A percentile compares a stretch with the other conserved stretches of the same genome.
Evolutionary conservation across 1,140 invertebrate species (phyloP).

Genomic region (Oppia nitens): DNA sequence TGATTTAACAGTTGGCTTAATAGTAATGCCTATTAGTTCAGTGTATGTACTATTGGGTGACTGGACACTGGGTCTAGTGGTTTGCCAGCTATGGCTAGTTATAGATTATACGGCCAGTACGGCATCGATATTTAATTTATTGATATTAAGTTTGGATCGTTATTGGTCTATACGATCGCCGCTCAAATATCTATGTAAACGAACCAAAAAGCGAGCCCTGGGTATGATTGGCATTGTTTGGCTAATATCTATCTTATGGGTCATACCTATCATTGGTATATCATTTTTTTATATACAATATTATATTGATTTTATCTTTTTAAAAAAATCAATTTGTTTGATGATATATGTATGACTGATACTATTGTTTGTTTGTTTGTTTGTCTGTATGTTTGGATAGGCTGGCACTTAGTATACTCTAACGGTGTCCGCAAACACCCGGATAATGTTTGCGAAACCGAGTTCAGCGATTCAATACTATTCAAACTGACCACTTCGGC

Average conservation of each 20-base stretch:
- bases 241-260: conserved; percentile 35
- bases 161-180: conserved; percentile 42
- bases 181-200: conserved; percentile 38
- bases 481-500: conserved; percentile 37
- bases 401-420: conserved; percentile 30
- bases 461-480: conserved; percentile 35
- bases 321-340: not conserved
- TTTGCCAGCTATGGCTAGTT: conserved; percentile 37
- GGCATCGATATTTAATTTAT: conserved; percentile 44
- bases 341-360: not conserved
- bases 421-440: conserved; percentile 19
- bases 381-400: not conserved
- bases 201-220: conserved; percentile 39
- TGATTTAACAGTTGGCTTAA: conserved; percentile 41
- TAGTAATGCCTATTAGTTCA: conserved; percentile 45
- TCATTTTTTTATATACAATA: not conserved
- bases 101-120: conserved; percentile 45
- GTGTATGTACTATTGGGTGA: conserved; percentile 40
- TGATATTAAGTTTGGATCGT: conserved; percentile 32
- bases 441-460: conserved; percentile 29
- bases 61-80: conserved; percentile 38
- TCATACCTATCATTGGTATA: conserved; percentile 32
- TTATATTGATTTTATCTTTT: not conserved
- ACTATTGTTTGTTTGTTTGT: not conserved
- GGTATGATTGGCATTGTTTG: conserved; percentile 38